Conservation (phyloP, 2,113 vertebrate genomes). For the Ctenodactylus gundi region DNA sequence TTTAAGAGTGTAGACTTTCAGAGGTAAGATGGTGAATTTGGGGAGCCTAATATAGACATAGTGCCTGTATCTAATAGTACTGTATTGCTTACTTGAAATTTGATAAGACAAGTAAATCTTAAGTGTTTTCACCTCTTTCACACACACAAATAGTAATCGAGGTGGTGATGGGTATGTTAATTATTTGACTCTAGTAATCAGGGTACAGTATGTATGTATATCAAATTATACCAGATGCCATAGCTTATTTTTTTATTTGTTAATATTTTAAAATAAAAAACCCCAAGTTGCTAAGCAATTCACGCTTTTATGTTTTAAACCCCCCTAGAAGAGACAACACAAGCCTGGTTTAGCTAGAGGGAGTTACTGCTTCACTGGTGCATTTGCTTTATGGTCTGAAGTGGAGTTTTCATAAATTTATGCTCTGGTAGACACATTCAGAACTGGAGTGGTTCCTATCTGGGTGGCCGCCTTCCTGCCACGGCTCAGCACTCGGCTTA, state of each 20-base stretch:
- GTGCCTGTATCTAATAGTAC: background rate
- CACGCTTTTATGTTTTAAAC: background rate
- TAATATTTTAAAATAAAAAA: background rate
- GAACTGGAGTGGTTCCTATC: background rate
- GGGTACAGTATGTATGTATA: background rate
- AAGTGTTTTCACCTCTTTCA: background rate
- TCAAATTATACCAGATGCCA: background rate
- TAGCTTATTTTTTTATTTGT: background rate
- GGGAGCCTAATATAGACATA: background rate
- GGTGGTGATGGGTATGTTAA: background rate
- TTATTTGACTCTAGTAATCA: background rate
- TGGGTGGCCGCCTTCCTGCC: background rate
- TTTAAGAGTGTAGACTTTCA: background rate
- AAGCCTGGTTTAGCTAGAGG: background rate
- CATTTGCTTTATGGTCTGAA: slow-evolving; percentile 11
- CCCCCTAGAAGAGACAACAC: background rate
- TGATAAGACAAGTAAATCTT: background rate
- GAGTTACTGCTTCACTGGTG: background rate
- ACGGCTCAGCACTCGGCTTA: background rate
- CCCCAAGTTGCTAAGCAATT: background rate
- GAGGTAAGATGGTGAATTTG: background rate
- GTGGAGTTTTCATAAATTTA: slow-evolving; percentile 44
- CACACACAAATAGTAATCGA: background rate
- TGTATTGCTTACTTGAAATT: background rate
- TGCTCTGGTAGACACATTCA: slow-evolving; percentile 31